phyloP scores from a whole-genome alignment of 2,797 vertebrate species.

The Pelobates cultripes region DNA sequence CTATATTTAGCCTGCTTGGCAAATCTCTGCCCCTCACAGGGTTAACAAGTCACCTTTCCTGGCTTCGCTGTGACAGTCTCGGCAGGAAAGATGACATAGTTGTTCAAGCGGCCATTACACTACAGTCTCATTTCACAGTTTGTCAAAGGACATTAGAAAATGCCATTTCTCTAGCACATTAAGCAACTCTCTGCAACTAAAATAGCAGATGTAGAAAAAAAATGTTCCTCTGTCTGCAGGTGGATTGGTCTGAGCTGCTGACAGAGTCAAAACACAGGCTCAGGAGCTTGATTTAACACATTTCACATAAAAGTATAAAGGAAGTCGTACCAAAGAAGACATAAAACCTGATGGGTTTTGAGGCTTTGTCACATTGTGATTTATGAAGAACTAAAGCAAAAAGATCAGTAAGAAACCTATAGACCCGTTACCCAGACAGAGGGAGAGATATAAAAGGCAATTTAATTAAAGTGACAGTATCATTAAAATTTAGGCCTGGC shows the following conservation, averaged over 20 bases:
- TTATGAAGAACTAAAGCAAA: conserved; percentile 39
- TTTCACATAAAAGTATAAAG: conserved; percentile 47
- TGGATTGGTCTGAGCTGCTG: not conserved
- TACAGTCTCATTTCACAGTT: conserved; percentile 52
- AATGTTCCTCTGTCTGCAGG: conserved; percentile 45
- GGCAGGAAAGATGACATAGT: conserved; percentile 55
- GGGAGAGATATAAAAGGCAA: conserved; percentile 43
- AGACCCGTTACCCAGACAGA: conserved; percentile 31
- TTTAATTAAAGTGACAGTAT: conserved; percentile 43
- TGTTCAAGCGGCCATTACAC: conserved; percentile 14
- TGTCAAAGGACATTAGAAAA: conserved; percentile 45
- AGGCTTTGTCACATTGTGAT: conserved; percentile 39
- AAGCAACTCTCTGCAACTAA: conserved; percentile 32
- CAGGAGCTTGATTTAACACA: conserved; percentile 56
- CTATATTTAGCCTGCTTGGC: too few species aligned
- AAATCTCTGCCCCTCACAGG: too few species aligned
- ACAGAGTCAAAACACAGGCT: conserved; percentile 46
- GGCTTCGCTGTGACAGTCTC: conserved; percentile 45
- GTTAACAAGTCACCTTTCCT: conserved; percentile 39
- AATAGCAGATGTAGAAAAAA: conserved; percentile 34
- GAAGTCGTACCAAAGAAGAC: conserved; percentile 52
- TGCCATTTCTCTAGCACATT: conserved; percentile 27
- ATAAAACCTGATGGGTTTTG: conserved; percentile 1
- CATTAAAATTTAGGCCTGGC: conserved; percentile 43
- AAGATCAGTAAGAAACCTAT: conserved; percentile 34